Base-by-base conservation (phyloP, 2,888 invertebrate species). In the Trichopoda pennipes region DNA sequence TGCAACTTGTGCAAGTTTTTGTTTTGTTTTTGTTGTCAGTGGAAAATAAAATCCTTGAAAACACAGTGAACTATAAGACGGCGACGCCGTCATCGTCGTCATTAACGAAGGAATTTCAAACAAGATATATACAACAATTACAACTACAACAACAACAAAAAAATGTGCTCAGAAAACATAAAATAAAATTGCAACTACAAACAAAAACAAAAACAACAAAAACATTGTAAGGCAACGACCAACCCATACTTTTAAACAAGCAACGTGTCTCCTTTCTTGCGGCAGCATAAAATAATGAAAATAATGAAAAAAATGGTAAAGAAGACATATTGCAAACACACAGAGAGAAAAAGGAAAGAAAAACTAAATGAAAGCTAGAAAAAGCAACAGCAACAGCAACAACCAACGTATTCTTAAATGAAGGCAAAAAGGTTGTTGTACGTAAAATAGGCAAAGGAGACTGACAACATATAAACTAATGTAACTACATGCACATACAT, bases 391-490 rank as follows among this genome's bases (percentile, higher is more conserved):
- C 17, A 42, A 47, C 19, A 66, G 32, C 69, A 69, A 23, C 14
- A 63, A 12, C 44, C n/a, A 19, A 53, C 44, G 3, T 72, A 75
- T 79, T 74, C 77, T 38, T 21, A 63, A 84, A 84, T 85, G 86
- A 87, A 86, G 86, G 85, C 86, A 80, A 85, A 87, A 87, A 86
- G 87, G 87, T 87, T 87, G 85, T 86, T 86, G 87, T 84, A 85
- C 87, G 86, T 70, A 75, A 87, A 86, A 84, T 86, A 86, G 87
- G 87, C 85, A 86, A 87, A 86, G 87, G 87, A 87, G 86, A 85
- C 82, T 81, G 79, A 81, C 81, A 78, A 64, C 66, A 55, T 64
- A 75, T 42, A 66, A 68, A 51, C 63, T 56, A 55, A 73, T 70
- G 70, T 58, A 72, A 28, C 3, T 23, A 58, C 53, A 74, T 53